Base-by-base conservation (phyloP, 2,797 vertebrate species). In the Nyctibius grandis region DNA sequence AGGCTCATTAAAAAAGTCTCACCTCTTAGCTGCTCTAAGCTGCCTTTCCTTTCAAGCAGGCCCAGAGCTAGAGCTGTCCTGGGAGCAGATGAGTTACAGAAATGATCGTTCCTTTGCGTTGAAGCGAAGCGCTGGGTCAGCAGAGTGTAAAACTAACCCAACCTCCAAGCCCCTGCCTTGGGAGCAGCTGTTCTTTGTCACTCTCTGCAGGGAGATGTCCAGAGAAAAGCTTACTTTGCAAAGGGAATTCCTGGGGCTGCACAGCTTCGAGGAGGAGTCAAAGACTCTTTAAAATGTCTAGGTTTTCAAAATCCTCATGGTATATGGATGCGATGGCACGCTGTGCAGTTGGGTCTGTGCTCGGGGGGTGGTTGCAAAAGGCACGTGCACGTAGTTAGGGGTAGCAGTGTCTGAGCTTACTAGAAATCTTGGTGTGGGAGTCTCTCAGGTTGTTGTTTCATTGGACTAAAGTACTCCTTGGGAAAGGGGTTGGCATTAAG, bases 151-250 rank as follows among this genome's bases (percentile, higher is more conserved):
- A 84, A 85, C 45, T 16, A 56, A n/a, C 12, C 53, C 48, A 84
- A 5, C n/a, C 56, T 75, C 86, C 31, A 4, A 75, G 70, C 33
- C 28, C 44, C 48, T 90, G 83, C 57, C 91, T 63, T 77, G 89
- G 82, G 78, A 92, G 75, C 91, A 92, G 85, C 89, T 95, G 93
- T 50, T 89, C 88, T 93, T 67, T 80, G 87, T 91, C 96, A 89
- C 44, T 94, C 51, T 45, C 17, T 9, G 23, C 44, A 60, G 59
- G 40, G 64, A 26, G 36, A 77, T 80, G 56, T 67, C 85, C 85
- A 80, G 60, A 85, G 76, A 74, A 91, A 69, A 92, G 89, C 85
- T 89, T 74, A 60, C 64, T 80, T 80, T 91, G 89, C 64, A 68
- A 60, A 88, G 72, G 68, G 14, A 21, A 48, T 79, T 95, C 72